Conservation (phyloP, 2,888 invertebrate genomes). For the Lasioglossum vierecki region DNA sequence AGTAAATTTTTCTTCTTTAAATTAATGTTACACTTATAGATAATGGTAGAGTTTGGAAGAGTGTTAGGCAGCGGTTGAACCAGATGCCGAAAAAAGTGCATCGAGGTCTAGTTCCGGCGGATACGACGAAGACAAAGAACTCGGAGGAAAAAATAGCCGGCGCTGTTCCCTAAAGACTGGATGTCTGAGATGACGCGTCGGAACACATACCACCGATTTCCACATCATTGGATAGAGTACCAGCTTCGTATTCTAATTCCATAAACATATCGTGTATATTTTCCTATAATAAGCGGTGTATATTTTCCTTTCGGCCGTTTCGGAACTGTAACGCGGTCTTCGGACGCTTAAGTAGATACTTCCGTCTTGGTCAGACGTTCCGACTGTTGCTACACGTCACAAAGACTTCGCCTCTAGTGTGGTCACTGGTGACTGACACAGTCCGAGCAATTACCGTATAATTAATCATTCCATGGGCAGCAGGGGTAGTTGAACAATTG, state of each 20-base stretch:
- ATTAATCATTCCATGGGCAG: neutral
- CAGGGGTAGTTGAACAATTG: neutral
- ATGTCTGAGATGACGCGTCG: neutral
- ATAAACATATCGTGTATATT: neutral
- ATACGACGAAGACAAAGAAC: constrained; percentile 49
- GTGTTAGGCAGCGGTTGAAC: neutral
- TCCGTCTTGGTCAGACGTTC: constrained; percentile 27
- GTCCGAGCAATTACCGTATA: neutral
- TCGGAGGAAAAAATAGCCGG: constrained; percentile 39
- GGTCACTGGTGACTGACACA: neutral
- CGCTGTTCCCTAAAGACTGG: constrained; percentile 10
- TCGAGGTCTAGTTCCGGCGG: constrained; percentile 61
- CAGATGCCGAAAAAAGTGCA: constrained; percentile 33
- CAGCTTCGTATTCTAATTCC: neutral
- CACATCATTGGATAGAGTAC: neutral
- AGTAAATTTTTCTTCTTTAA: neutral
- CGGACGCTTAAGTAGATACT: constrained; percentile 26
- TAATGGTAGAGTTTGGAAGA: neutral
- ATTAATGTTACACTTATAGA: neutral
- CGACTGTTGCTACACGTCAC: neutral
- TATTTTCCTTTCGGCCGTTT: neutral
- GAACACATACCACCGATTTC: neutral
- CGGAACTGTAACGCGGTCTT: neutral
- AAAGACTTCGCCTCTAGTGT: neutral
- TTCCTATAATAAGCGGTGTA: neutral